These are phyloP conservation scores for Bubalus kerabau DNA, from an alignment of 2,113 vertebrate species.

Conservation along the genomic window DNA sequence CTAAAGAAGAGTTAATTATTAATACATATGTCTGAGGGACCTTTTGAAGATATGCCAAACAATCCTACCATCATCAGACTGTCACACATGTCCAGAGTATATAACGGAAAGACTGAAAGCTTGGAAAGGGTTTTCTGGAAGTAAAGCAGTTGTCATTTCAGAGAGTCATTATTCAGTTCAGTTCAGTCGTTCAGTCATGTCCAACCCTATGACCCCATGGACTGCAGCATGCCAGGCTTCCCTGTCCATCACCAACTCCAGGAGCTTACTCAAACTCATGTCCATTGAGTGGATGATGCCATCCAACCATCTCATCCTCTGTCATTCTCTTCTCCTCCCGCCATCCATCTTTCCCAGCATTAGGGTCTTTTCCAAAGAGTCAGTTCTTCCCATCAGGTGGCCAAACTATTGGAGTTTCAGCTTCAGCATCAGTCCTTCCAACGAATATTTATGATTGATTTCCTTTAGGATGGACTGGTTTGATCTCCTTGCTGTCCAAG, in stretches of 20 bases:
- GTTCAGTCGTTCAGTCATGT: background rate
- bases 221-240: background rate
- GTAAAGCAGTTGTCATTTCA: background rate
- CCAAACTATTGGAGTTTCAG: background rate
- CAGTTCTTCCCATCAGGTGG: background rate
- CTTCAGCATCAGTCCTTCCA: background rate
- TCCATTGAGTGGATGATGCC: background rate
- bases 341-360: background rate
- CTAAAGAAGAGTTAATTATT: background rate
- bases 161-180: background rate
- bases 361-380: background rate
- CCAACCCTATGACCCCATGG: accelerated
- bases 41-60: background rate
- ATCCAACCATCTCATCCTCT: background rate
- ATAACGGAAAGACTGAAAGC: background rate
- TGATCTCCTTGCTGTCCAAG: background rate
- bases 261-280: background rate
- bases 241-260: background rate
- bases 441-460: background rate
- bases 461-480: background rate
- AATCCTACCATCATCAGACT: background rate
- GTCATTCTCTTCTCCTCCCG: background rate
- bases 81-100: background rate
- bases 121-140: background rate
- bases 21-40: background rate